These are phyloP conservation scores for Indicator indicator DNA, from an alignment of 2,113 vertebrate species.

Conservation along the genomic window DNA sequence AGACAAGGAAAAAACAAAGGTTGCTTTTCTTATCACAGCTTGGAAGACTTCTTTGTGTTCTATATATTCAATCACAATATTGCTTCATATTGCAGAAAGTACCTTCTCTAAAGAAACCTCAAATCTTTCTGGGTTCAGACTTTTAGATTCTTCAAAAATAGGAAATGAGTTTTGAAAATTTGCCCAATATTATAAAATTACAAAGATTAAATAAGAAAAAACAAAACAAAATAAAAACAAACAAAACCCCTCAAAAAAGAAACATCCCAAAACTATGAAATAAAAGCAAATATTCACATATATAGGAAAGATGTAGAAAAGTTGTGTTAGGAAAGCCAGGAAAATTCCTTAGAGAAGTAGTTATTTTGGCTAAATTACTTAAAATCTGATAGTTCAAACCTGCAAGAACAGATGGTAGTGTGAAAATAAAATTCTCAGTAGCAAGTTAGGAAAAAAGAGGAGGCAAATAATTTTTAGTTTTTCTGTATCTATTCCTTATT, in stretches of 20 bases:
- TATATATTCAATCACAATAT: not conserved
- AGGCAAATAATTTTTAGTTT: not conserved
- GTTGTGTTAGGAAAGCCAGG: not conserved
- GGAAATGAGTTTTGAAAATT: not conserved
- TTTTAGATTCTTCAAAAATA: not conserved
- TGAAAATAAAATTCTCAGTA: not conserved
- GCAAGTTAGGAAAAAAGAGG: not conserved
- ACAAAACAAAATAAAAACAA: not conserved
- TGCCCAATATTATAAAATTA: not conserved
- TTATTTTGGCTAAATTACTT: not conserved
- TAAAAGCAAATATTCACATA: not conserved
- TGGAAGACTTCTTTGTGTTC: not conserved
- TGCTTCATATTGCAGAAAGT: not conserved
- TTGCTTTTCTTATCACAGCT: not conserved
- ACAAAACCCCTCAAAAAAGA: not conserved
- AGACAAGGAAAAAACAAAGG: not conserved
- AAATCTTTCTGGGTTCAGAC: not conserved
- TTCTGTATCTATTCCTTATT: not conserved
- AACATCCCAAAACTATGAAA: not conserved
- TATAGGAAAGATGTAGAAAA: not conserved
- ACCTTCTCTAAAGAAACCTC: not conserved
- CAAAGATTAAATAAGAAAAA: not conserved
- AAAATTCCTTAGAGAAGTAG: not conserved
- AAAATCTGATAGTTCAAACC: not conserved
- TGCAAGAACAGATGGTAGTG: not conserved